Conservation (phyloP, 2,888 invertebrate species). For the Zonitis immaculata region DNA sequence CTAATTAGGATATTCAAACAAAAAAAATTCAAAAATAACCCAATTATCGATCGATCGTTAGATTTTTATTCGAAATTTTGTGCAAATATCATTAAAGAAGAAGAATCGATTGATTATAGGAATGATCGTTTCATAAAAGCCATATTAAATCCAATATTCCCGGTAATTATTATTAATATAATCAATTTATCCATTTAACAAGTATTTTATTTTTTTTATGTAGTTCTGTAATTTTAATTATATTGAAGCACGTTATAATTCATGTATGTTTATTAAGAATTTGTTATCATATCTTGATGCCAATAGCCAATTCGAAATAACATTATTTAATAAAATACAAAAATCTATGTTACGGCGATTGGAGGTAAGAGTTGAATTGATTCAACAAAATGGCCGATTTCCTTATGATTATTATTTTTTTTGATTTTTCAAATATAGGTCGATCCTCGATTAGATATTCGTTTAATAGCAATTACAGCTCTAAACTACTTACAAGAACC, state of each 20-base stretch:
- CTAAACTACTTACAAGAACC: slow-evolving; percentile 78
- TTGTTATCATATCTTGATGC: slow-evolving; percentile 22
- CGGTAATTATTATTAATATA: too few relatives aligned
- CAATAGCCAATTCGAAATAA: slow-evolving; percentile 26
- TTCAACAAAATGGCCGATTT: too few relatives aligned
- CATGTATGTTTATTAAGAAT: background rate
- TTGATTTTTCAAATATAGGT: too few relatives aligned
- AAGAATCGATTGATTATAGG: background rate
- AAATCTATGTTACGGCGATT: slow-evolving; percentile 32
- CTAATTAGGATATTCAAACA: background rate
- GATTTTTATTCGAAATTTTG: background rate
- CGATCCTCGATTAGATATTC: slow-evolving; percentile 55
- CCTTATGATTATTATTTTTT: too few relatives aligned
- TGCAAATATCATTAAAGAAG: background rate
- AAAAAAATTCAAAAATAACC: background rate
- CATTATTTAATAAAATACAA: slow-evolving; percentile 32
- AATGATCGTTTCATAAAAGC: background rate
- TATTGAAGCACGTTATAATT: background rate
- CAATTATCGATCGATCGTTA: background rate
- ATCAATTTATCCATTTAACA: too few relatives aligned
- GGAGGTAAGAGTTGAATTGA: slow-evolving; percentile 32
- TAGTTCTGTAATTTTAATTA: background rate
- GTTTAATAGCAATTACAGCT: slow-evolving; percentile 75
- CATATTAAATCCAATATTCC: background rate
- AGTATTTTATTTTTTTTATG: too few relatives aligned